phyloP scores from a whole-genome alignment of 2,113 vertebrate species.

The Entosphenus tridentatus region DNA sequence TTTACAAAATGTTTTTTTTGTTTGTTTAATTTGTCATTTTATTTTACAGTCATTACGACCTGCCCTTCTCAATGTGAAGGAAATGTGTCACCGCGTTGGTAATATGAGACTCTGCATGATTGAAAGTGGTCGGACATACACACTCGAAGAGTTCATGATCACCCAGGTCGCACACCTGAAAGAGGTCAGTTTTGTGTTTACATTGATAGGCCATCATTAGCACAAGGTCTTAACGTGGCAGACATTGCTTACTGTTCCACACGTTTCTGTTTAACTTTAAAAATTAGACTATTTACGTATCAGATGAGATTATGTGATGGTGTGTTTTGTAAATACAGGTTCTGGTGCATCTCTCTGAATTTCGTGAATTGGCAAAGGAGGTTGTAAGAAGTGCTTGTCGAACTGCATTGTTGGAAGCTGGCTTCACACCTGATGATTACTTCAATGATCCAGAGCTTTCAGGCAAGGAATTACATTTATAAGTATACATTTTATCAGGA shows the following conservation, averaged over 20 bases:
- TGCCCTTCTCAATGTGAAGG: conserved; percentile 38
- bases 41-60: conserved; percentile 25
- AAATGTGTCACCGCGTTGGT: conserved; percentile 36
- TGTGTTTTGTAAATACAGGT: conserved; percentile 21
- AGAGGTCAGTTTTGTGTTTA: conserved; percentile 23
- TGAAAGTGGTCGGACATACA: conserved; percentile 28
- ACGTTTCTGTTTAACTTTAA: neutral
- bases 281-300: neutral
- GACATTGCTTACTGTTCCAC: neutral
- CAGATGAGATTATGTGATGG: neutral
- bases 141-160: conserved; percentile 31
- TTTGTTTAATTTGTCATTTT: conserved; percentile 9
- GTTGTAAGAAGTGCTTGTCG: conserved; percentile 29
- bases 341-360: conserved; percentile 22
- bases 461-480: conserved; percentile 12
- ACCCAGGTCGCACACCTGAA: conserved; percentile 23
- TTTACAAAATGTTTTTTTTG: neutral
- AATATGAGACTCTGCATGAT: conserved; percentile 29
- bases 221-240: neutral
- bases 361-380: conserved; percentile 35
- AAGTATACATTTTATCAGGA: too few relatives aligned
- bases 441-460: conserved; percentile 9
- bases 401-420: conserved; percentile 20
- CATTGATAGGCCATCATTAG: neutral
- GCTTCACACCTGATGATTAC: conserved; percentile 18